phyloP scores from a whole-genome alignment of 2,797 vertebrate species.

The Gephyroberyx darwinii region DNA sequence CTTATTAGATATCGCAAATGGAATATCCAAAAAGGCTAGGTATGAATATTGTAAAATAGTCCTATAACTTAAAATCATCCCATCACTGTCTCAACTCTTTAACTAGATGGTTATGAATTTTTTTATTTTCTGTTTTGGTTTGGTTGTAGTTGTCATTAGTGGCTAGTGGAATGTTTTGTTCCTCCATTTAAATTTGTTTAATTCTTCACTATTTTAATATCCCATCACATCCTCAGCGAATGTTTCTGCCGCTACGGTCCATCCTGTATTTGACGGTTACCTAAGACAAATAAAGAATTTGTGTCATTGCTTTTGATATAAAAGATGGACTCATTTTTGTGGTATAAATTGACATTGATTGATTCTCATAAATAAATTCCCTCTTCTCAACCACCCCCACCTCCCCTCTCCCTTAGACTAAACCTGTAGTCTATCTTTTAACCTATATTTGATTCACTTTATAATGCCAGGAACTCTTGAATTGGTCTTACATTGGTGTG shows the following conservation, averaged over 20 bases:
- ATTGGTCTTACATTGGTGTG: too few species aligned
- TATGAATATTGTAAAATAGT: background rate
- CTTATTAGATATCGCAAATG: background rate
- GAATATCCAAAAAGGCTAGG: background rate
- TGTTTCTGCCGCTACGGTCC: constrained; percentile 27
- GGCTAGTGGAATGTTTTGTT: background rate
- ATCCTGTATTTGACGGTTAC: constrained; percentile 45
- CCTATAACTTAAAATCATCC: background rate
- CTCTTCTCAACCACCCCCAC: too few species aligned
- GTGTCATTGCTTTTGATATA: constrained; percentile 23
- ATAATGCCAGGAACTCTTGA: too few species aligned
- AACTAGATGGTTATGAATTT: too few species aligned
- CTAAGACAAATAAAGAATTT: constrained; percentile 61
- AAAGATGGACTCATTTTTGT: background rate
- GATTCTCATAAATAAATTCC: background rate
- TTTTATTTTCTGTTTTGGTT: background rate
- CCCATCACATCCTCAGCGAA: constrained; percentile 11
- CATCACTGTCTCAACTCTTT: too few species aligned
- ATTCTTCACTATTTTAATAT: background rate
- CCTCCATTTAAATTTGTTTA: background rate
- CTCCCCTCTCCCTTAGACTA: too few species aligned
- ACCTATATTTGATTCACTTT: too few species aligned
- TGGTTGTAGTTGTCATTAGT: constrained; percentile 5
- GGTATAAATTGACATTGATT: background rate
- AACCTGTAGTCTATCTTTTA: too few species aligned